A percentile compares a stretch with the other conserved stretches of the same genome.
These are phyloP conservation scores for Mobula birostris DNA, from an alignment of 2,113 vertebrate genomes.

Conservation along the genomic window DNA sequence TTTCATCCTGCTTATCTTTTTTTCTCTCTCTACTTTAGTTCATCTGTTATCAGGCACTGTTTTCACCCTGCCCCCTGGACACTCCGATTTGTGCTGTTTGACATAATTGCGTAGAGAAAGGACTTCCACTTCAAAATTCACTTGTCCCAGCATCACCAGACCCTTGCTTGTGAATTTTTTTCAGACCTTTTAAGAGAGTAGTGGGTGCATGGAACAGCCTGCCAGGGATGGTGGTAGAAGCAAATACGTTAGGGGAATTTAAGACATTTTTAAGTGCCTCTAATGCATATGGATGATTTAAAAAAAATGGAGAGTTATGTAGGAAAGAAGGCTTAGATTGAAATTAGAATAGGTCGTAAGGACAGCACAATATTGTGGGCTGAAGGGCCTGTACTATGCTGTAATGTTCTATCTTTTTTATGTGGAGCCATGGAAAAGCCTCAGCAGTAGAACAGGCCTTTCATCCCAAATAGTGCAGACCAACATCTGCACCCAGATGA, in stretches of 20 bases:
- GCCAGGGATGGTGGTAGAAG: no score
- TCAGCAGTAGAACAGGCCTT: neutral
- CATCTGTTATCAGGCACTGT: neutral
- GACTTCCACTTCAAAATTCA: neutral
- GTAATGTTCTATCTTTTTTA: neutral
- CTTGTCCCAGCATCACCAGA: neutral
- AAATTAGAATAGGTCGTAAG: no score
- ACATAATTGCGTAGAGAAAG: neutral
- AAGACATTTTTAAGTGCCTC: no score
- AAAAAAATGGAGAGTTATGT: no score
- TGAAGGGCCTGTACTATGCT: no score
- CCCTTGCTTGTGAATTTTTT: neutral
- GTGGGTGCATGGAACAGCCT: no score
- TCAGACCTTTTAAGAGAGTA: neutral
- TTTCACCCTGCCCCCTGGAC: neutral
- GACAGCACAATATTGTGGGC: no score
- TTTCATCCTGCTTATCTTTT: constrained; percentile 13
- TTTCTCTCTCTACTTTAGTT: neutral
- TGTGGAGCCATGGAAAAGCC: neutral
- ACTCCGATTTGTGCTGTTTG: neutral
- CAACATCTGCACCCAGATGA: neutral
- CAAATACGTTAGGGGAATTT: no score
- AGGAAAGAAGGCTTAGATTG: no score
- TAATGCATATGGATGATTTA: no score
- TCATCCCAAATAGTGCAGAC: neutral